phyloP scores from a whole-genome alignment of 2,113 vertebrate genomes.

The Syngnathoides biaculeatus region DNA sequence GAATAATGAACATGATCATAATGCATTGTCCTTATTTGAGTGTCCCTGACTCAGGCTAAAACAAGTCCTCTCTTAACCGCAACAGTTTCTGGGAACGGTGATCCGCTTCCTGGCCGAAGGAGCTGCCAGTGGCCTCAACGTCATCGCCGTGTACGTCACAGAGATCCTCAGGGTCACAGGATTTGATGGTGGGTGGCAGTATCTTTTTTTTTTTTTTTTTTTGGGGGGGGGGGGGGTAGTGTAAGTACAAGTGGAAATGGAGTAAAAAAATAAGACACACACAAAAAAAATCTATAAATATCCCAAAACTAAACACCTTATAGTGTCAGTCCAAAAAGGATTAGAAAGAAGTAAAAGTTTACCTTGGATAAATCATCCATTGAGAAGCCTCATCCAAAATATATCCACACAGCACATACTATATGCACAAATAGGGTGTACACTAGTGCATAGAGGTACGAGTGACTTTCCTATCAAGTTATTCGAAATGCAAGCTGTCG shows the following conservation, averaged over 20 bases:
- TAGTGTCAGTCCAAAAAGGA: no score
- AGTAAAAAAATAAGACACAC: neutral
- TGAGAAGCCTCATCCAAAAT: no score
- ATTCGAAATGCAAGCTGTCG: no score
- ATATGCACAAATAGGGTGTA: no score
- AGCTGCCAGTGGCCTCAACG: conserved; percentile 74
- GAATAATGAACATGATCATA: neutral
- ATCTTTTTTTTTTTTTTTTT: neutral
- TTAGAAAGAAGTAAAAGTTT: no score
- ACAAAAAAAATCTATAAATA: no score
- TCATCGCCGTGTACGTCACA: conserved; percentile 72
- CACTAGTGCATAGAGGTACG: no score
- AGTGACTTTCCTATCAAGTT: no score
- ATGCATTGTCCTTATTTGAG: conserved; percentile 12
- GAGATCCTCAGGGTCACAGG: conserved; percentile 74
- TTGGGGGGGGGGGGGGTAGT: no score
- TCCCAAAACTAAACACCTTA: no score
- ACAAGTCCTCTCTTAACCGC: conserved; percentile 1
- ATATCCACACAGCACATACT: no score
- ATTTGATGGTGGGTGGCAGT: conserved; percentile 64
- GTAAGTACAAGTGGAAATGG: conserved; percentile 26
- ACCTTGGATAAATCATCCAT: no score
- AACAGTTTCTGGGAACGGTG: conserved; percentile 64
- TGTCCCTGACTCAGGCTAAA: neutral
- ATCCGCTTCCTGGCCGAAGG: conserved; percentile 72